Evolutionary conservation across 2,797 vertebrate species (phyloP).

Genomic region (Urosaurus nigricauda): DNA sequence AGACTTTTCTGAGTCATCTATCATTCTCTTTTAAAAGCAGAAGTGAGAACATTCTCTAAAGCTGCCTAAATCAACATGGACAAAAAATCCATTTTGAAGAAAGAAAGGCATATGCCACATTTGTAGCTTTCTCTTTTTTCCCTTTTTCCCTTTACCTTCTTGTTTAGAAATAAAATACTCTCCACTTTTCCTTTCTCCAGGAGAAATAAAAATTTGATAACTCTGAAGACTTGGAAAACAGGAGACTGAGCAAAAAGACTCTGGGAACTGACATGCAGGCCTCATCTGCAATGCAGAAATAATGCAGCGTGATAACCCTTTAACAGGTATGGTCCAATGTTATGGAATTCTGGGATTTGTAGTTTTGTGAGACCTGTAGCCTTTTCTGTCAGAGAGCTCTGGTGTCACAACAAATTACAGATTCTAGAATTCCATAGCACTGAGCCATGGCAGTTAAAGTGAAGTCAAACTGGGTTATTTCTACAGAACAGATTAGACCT

Average conservation of each 20-base stretch:
- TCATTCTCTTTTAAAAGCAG: constrained; percentile 16
- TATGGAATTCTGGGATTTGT: too few species aligned
- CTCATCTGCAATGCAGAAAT: too few species aligned
- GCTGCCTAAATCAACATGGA: background rate
- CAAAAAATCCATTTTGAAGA: background rate
- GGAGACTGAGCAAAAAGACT: background rate
- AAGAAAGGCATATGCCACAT: background rate
- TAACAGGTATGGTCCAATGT: too few species aligned
- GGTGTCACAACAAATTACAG: too few species aligned
- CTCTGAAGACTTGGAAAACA: background rate
- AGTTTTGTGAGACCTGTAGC: too few species aligned
- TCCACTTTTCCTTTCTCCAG: background rate
- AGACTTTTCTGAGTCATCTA: constrained; percentile 4
- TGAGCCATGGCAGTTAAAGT: too few species aligned
- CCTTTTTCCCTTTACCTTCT: too few species aligned
- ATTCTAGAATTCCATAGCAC: too few species aligned
- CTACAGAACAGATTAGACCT: too few species aligned
- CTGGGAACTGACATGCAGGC: background rate
- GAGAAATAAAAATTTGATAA: background rate
- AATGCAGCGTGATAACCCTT: too few species aligned
- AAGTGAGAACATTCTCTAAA: background rate
- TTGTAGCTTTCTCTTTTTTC: background rate
- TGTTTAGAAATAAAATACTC: background rate
- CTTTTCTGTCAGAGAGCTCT: too few species aligned
- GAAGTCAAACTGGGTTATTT: too few species aligned